Percentiles rank a stretch among this genome's conserved stretches.
phyloP scores from a whole-genome alignment of 2,113 vertebrate genomes.

The Poicephalus gulielmi region DNA sequence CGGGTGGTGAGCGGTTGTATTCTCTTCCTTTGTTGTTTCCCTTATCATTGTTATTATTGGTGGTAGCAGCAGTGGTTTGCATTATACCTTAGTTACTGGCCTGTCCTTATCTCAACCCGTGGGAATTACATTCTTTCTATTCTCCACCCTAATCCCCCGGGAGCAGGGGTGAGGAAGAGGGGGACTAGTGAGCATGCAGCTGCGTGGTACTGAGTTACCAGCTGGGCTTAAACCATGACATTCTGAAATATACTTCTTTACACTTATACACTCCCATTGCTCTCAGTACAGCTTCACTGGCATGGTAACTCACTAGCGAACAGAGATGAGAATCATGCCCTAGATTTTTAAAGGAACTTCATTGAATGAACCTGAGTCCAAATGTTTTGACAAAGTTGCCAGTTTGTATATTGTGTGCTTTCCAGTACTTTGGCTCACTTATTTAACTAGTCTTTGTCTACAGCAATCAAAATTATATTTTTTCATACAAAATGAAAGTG shows the following conservation, averaged over 20 bases:
- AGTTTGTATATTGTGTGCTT: neutral
- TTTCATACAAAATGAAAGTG: neutral
- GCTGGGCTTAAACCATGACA: no score
- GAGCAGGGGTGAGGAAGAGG: no score
- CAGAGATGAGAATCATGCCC: neutral
- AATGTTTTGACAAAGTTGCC: neutral
- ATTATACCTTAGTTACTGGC: no score
- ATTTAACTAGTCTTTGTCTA: neutral
- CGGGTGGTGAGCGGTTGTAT: no score
- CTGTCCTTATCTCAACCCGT: no score
- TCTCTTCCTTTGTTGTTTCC: no score
- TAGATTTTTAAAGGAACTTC: neutral
- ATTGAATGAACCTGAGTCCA: neutral
- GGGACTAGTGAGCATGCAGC: no score
- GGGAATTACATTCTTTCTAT: no score
- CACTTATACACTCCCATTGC: neutral
- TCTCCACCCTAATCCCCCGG: no score
- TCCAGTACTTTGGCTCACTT: neutral
- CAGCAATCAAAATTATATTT: neutral
- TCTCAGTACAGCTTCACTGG: neutral
- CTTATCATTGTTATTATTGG: no score
- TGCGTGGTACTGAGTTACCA: no score
- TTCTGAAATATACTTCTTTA: neutral
- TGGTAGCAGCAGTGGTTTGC: no score
- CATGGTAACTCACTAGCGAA: neutral